A percentile compares a stretch with the other conserved stretches of the same genome.
Conservation (phyloP, 1,140 invertebrate species). For the Drosophila ficusphila region DNA sequence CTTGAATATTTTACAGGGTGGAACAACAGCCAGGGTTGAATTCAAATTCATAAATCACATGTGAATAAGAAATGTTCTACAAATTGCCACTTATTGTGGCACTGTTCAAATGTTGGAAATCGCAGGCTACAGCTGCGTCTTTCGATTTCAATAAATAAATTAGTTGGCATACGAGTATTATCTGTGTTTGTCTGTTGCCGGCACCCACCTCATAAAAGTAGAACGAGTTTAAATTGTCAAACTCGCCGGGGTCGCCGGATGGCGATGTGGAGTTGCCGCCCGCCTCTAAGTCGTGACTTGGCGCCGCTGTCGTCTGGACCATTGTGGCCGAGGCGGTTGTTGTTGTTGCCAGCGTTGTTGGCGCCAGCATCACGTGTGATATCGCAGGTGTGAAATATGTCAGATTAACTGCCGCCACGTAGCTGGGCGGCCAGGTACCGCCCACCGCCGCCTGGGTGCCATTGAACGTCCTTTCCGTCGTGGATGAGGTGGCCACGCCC, state of each 20-base stretch:
- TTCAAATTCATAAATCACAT: not conserved
- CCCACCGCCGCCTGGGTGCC: conserved; percentile 35
- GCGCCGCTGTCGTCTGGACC: conserved; percentile 60
- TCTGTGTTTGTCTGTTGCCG: not conserved
- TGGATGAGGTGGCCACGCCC: conserved; percentile 6
- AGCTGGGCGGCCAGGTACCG: conserved; percentile 1
- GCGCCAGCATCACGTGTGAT: conserved; percentile 76
- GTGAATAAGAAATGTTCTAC: not conserved
- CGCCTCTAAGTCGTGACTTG: conserved; percentile 52
- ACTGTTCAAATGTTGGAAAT: conserved; percentile 33
- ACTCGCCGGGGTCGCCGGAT: conserved; percentile 41
- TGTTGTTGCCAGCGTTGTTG: conserved; percentile 33
- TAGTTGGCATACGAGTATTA: conserved; percentile 12
- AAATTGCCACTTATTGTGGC: conserved; percentile 1
- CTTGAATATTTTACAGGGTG: too few relatives aligned
- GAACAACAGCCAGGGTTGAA: too few relatives aligned
- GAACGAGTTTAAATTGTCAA: conserved; percentile 78
- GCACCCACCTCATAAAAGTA: conserved; percentile 76
- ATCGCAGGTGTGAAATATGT: conserved; percentile 76
- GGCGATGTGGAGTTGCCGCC: conserved; percentile 33
- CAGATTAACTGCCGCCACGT: conserved; percentile 59
- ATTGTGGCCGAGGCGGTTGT: conserved; percentile 26
- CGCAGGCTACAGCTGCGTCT: conserved; percentile 21
- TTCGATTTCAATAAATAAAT: conserved; percentile 55
- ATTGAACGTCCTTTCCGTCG: conserved; percentile 30